These are phyloP conservation scores for Osedax frankpressi DNA, from an alignment of 2,888 invertebrate species.

Conservation along the genomic window DNA sequence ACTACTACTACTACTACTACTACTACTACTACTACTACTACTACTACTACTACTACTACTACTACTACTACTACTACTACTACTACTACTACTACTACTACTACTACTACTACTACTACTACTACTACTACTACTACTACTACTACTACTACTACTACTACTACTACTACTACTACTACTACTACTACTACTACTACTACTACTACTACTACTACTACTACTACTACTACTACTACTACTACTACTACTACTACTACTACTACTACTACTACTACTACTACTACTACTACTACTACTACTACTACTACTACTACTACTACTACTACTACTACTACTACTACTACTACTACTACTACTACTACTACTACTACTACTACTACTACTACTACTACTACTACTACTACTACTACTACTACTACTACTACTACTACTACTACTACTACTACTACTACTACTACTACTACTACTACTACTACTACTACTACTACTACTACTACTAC, in stretches of 20 bases:
- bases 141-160: background rate
- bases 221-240: background rate
- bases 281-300: constrained; percentile 7
- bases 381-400: background rate
- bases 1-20: background rate
- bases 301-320: constrained; percentile 3
- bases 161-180: background rate
- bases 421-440: constrained; percentile 5
- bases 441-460: constrained; percentile 5
- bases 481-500: background rate
- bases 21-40: background rate
- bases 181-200: background rate
- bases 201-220: background rate
- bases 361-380: constrained; percentile 7
- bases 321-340: background rate
- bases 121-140: background rate
- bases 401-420: background rate
- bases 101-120: constrained; percentile 5
- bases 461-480: constrained; percentile 3
- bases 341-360: constrained; percentile 1
- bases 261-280: background rate
- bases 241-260: background rate
- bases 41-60: background rate
- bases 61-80: background rate
- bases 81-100: background rate